These are phyloP conservation scores for Oreochromis tanganicae DNA, from an alignment of 2,113 vertebrate genomes.

Conservation along the genomic window DNA sequence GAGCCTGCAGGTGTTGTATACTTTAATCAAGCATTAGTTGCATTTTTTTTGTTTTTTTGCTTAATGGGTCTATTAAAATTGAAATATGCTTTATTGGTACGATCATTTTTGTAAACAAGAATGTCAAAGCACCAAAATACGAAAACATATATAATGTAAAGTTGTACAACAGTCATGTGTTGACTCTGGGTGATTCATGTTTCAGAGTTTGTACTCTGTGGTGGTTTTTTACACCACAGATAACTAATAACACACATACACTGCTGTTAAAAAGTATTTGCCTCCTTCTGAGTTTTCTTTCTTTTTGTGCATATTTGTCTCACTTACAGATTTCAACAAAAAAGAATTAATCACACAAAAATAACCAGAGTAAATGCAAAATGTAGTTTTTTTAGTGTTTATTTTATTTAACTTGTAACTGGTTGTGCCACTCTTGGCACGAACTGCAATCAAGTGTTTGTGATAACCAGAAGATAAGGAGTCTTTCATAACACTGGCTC, in stretches of 20 bases:
- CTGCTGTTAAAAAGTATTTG: not conserved
- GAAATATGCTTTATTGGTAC: not conserved
- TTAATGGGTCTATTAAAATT: not conserved
- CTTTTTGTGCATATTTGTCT: not conserved
- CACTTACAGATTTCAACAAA: not conserved
- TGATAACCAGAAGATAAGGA: not conserved
- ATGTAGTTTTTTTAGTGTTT: not conserved
- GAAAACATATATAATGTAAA: not conserved
- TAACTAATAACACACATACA: not conserved
- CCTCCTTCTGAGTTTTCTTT: not conserved
- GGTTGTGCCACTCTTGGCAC: not conserved
- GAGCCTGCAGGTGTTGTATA: not conserved
- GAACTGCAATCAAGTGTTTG: not conserved
- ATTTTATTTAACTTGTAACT: not conserved
- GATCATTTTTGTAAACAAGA: not conserved
- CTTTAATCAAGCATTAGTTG: not conserved
- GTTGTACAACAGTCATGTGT: not conserved
- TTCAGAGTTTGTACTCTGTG: not conserved
- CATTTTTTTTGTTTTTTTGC: not conserved
- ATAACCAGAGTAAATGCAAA: not conserved
- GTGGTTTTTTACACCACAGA: not conserved
- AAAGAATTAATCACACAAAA: not conserved
- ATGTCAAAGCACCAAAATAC: not conserved
- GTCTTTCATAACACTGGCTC: not conserved
- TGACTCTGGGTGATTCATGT: not conserved